Percentiles rank a stretch among this genome's conserved stretches.
These are phyloP conservation scores for Psilanteris sp. DNA, from an alignment of 1,140 invertebrate genomes.

Conservation along the genomic window DNA sequence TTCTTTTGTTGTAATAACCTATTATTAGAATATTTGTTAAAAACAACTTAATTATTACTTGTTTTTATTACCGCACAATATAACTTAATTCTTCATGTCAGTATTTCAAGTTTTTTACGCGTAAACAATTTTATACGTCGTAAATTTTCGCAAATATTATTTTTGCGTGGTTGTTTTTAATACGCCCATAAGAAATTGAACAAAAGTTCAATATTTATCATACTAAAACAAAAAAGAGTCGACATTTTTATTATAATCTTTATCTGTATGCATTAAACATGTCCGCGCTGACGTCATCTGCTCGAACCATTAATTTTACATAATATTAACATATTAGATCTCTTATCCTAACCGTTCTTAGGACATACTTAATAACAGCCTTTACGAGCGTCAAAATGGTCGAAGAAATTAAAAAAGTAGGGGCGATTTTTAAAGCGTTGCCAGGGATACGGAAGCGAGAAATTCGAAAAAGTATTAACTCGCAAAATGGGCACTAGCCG, in stretches of 20 bases:
- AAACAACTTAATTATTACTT: too few relatives aligned
- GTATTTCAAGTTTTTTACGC: too few relatives aligned
- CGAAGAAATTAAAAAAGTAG: constrained; percentile 54
- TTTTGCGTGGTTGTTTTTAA: neutral
- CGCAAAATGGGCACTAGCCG: constrained; percentile 59
- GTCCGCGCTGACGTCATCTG: constrained; percentile 24
- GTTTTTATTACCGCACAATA: too few relatives aligned
- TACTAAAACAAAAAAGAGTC: neutral
- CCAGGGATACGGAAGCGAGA: constrained; percentile 41
- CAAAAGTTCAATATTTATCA: neutral
- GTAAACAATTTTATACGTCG: neutral
- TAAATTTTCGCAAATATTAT: constrained; percentile 2
- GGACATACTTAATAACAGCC: constrained; percentile 59
- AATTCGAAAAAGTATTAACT: constrained; percentile 64
- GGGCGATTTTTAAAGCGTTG: constrained; percentile 44
- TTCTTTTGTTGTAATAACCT: too few relatives aligned
- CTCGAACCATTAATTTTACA: constrained; percentile 26
- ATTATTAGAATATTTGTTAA: too few relatives aligned
- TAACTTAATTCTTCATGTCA: too few relatives aligned
- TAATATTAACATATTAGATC: constrained; percentile 39
- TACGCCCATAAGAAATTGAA: neutral
- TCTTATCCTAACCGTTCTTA: constrained; percentile 32
- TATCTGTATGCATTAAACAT: constrained; percentile 14
- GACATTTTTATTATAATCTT: constrained; percentile 4
- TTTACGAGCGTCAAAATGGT: constrained; percentile 55